Base-by-base conservation (phyloP, 2,888 invertebrate genomes). In the Globia sparganii region DNA sequence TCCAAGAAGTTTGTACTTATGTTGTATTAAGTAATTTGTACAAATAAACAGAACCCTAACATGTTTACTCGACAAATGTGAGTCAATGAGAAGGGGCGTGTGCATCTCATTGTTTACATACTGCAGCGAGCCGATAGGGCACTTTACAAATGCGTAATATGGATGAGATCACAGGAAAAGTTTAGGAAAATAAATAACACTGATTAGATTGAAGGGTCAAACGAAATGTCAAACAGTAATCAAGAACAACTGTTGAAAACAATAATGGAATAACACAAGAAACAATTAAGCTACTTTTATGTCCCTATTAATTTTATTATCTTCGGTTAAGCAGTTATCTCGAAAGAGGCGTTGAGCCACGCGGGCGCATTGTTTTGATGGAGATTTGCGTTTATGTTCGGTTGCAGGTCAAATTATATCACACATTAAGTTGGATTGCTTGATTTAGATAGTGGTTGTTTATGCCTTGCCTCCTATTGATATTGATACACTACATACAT, bases 231-330 rank as follows among this genome's bases (percentile, higher is more conserved):
- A 90, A 81, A 84, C 86, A 89, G 83, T 91, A 93, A 94, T 93
- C 91, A 91, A 85, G 85, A 87, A 83, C 87, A 86, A 86, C 83
- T 87, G 89, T 91, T 92, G 92, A 92, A 90, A 92, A 93, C 93
- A 94, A 94, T 94, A 94, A 93, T 92, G 95, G 94, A 95, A 95
- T 94, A 94, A 94, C 93, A 94, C 95, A 90, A 93, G 93, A 91
- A 91, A 92, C 91, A 92, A 94, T 92, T 92, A 91, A 91, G 86
- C 89, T 89, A 90, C 90, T 84, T 89, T 90, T 89, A 91, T 91
- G 91, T 86, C 86, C 89, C 86, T 87, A 87, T 91, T 90, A 88
- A 86, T 73, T 69, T 64, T 69, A 74, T 90, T 91, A 91, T 91
- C 89, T 70, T 74, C 49, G 46, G 67, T 78, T 81, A 82, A 84